Conservation (phyloP, 2,888 invertebrate genomes). For the Baccha elongata region DNA sequence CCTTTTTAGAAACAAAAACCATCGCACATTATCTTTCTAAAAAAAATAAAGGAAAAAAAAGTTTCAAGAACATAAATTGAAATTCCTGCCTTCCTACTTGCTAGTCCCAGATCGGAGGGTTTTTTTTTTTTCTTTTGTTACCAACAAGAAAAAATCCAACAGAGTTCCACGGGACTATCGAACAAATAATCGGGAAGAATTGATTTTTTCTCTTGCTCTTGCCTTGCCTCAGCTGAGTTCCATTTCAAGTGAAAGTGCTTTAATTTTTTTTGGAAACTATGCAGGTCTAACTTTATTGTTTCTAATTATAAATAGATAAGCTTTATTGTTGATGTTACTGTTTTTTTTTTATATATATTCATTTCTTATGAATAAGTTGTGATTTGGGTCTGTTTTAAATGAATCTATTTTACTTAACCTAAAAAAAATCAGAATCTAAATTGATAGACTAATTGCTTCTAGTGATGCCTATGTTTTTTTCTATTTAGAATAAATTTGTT, state of each 20-base stretch:
- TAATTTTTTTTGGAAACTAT: slow-evolving; percentile 32
- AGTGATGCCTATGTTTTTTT: too few relatives aligned
- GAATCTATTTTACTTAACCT: slow-evolving; percentile 54
- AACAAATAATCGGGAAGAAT: slow-evolving; percentile 64
- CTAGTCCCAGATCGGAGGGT: slow-evolving; percentile 5
- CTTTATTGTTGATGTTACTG: slow-evolving; percentile 23
- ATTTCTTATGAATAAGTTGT: neutral
- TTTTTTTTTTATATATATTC: slow-evolving; percentile 21
- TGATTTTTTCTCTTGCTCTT: slow-evolving; percentile 56
- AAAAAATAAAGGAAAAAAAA: neutral
- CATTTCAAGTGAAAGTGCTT: slow-evolving; percentile 48
- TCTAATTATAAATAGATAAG: neutral
- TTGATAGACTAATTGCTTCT: slow-evolving; percentile 20
- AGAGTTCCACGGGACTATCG: slow-evolving; percentile 47
- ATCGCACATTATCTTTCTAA: neutral
- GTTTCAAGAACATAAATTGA: neutral
- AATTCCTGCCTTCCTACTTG: neutral
- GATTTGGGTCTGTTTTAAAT: slow-evolving; percentile 7
- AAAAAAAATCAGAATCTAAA: slow-evolving; percentile 39
- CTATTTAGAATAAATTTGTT: too few relatives aligned
- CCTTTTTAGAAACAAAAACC: neutral
- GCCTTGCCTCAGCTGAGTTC: slow-evolving; percentile 23
- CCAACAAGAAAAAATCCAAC: slow-evolving; percentile 14
- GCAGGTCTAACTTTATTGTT: slow-evolving; percentile 46
- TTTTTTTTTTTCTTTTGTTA: slow-evolving; percentile 52